phyloP scores from a whole-genome alignment of 1,140 invertebrate genomes.

The Drosophila melanogaster region Release_6_plus_ISO1_MT NT_037436.4:2741501-2742000 shows the following conservation, averaged over 20 bases:
- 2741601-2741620: slow-evolving; percentile 54
- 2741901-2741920: slow-evolving; percentile 42
- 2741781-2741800: neutral
- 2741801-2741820: slow-evolving; percentile 24
- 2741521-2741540: slow-evolving; percentile 21
- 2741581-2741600: slow-evolving; percentile 34
- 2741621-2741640: slow-evolving; percentile 40
- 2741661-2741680: slow-evolving; percentile 65
- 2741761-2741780: slow-evolving; percentile 17
- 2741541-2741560: slow-evolving; percentile 42
- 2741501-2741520: slow-evolving; percentile 26
- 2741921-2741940: slow-evolving; percentile 60
- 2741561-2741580: slow-evolving; percentile 35
- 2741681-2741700: slow-evolving; percentile 52
- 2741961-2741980: slow-evolving; percentile 10
- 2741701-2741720: slow-evolving; percentile 49
- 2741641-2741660: slow-evolving; percentile 2
- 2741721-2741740: slow-evolving; percentile 26
- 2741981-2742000: slow-evolving; percentile 17
- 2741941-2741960: slow-evolving; percentile 49
- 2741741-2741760: slow-evolving; percentile 33
- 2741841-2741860: slow-evolving; percentile 1
- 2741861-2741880: neutral
- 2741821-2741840: neutral
- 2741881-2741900: slow-evolving; percentile 24